These are phyloP conservation scores for Cartodere bifasciata DNA, from an alignment of 2,888 invertebrate species.

Conservation along the genomic window DNA sequence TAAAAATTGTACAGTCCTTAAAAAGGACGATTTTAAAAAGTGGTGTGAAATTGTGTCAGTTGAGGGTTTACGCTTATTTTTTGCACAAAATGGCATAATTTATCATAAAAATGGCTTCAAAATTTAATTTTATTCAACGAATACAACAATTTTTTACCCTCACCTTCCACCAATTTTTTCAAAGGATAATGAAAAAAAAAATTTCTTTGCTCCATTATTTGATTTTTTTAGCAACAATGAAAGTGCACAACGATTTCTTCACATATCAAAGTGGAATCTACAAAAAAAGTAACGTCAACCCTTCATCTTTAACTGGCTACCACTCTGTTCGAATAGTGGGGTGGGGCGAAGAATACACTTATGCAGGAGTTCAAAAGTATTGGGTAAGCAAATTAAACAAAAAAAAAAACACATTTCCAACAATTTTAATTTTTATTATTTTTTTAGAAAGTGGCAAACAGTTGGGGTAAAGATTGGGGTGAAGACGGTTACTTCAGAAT, in stretches of 20 bases:
- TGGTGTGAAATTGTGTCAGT: background rate
- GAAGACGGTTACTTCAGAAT: constrained; percentile 86
- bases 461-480: constrained; percentile 89
- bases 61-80: too few relatives aligned
- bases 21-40: background rate
- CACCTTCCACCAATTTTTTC: too few relatives aligned
- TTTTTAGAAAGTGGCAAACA: constrained; percentile 78
- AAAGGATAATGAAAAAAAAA: background rate
- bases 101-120: too few relatives aligned
- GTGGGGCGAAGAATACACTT: constrained; percentile 68
- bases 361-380: constrained; percentile 53
- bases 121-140: too few relatives aligned
- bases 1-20: too few relatives aligned
- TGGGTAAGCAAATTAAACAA: constrained; percentile 66
- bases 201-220: constrained; percentile 3
- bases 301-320: constrained; percentile 50
- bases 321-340: constrained; percentile 89
- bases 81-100: too few relatives aligned
- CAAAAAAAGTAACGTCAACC: constrained; percentile 42
- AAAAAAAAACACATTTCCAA: background rate
- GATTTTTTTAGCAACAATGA: constrained; percentile 62
- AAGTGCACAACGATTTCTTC: constrained; percentile 87
- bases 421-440: constrained; percentile 8
- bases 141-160: too few relatives aligned
- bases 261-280: constrained; percentile 79